phyloP scores from a whole-genome alignment of 2,113 vertebrate genomes.

The Crypturellus undulatus region DNA sequence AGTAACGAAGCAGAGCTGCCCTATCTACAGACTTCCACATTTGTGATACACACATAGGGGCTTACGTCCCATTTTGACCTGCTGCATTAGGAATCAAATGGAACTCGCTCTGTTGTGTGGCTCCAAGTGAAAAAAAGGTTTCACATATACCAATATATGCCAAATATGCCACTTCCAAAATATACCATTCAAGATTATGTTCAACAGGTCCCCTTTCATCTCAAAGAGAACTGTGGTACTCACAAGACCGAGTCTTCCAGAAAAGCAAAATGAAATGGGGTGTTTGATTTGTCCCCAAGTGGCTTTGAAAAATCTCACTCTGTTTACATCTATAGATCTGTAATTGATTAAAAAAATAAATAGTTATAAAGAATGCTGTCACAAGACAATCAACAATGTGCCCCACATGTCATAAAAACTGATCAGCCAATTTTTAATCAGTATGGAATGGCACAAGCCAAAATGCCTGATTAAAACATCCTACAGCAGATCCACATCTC shows the following conservation, averaged over 20 bases:
- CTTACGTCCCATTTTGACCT: background rate
- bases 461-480: background rate
- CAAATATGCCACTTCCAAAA: too few relatives aligned
- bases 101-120: background rate
- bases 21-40: background rate
- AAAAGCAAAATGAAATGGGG: background rate
- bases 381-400: background rate
- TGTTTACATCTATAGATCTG: background rate
- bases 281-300: background rate
- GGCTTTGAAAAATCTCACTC: background rate
- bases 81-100: background rate
- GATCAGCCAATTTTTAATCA: background rate
- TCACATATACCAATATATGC: background rate
- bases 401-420: background rate
- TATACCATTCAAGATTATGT: background rate
- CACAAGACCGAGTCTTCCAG: background rate
- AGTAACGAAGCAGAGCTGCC: background rate
- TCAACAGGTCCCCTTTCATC: background rate
- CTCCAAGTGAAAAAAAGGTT: background rate
- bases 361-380: background rate
- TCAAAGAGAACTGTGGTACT: background rate
- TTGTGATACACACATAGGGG: background rate
- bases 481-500: background rate
- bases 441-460: background rate
- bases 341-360: background rate